Percentiles rank a stretch among this genome's conserved stretches.
Evolutionary conservation across 2,888 invertebrate genomes (phyloP).

Genomic region (Hedychridium roseum): DNA sequence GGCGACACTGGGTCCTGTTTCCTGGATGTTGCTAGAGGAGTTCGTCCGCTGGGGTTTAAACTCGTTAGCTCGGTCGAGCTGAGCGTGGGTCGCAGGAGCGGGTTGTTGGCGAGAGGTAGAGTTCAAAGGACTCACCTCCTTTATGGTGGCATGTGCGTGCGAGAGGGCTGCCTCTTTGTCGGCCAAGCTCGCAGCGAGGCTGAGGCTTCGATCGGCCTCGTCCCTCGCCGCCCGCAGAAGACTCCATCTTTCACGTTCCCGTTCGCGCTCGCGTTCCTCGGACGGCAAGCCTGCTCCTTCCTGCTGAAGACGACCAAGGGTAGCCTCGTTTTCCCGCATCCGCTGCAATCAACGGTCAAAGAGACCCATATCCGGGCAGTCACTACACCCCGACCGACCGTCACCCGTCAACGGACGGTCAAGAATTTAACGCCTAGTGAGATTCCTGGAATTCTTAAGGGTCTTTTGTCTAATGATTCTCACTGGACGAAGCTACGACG

Average conservation of each 20-base stretch:
- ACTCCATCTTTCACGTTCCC: slow-evolving; percentile 89
- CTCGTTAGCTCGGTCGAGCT: slow-evolving; percentile 19
- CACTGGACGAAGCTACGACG: too few species aligned
- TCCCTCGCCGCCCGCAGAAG: slow-evolving; percentile 87
- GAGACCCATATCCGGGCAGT: slow-evolving; percentile 60
- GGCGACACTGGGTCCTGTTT: too few species aligned
- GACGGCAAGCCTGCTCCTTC: slow-evolving; percentile 87
- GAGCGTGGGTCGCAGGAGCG: background rate
- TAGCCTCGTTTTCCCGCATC: slow-evolving; percentile 82
- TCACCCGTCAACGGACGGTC: slow-evolving; percentile 40
- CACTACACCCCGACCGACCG: slow-evolving; percentile 52
- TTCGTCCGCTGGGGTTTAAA: too few species aligned
- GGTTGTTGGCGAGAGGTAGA: background rate
- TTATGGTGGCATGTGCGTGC: slow-evolving; percentile 85
- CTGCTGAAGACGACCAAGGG: slow-evolving; percentile 83
- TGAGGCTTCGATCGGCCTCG: slow-evolving; percentile 87
- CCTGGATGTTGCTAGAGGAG: too few species aligned
- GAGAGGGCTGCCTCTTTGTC: slow-evolving; percentile 86
- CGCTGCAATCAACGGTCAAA: slow-evolving; percentile 66
- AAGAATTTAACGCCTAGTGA: too few species aligned
- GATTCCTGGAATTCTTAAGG: too few species aligned
- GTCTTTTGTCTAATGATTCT: too few species aligned
- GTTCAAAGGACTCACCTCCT: slow-evolving; percentile 70
- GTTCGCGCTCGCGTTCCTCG: slow-evolving; percentile 79
- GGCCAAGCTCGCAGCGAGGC: slow-evolving; percentile 86